A percentile compares a stretch with the other conserved stretches of the same genome.
These are phyloP conservation scores for Terebella lapidaria DNA, from an alignment of 2,888 invertebrate species.

Conservation along the genomic window DNA sequence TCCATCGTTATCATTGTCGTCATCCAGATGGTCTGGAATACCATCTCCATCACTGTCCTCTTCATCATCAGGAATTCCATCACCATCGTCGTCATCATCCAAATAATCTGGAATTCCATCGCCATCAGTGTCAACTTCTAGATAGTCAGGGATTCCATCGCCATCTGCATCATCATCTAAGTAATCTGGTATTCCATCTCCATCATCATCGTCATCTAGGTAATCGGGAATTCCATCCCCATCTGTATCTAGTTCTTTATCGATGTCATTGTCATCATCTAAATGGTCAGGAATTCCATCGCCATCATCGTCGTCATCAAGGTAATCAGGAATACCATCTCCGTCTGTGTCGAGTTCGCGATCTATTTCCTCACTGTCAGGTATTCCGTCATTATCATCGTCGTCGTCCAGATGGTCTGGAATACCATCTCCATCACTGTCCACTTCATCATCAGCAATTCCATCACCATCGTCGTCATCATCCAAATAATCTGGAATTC, in stretches of 20 bases:
- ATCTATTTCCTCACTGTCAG: conserved; percentile 17
- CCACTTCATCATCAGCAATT: conserved; percentile 25
- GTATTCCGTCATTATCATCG: conserved; percentile 31
- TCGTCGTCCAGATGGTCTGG: conserved; percentile 23
- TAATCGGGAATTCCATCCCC: conserved; percentile 29
- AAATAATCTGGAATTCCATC: too few species aligned
- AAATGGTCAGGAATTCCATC: conserved; percentile 36
- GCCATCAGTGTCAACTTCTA: too few species aligned
- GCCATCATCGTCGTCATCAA: conserved; percentile 30
- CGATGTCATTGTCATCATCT: conserved; percentile 22
- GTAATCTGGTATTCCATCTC: conserved; percentile 42
- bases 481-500: conserved; percentile 28
- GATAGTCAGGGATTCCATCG: too few species aligned
- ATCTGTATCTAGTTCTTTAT: conserved; percentile 21
- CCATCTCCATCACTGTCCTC: too few species aligned
- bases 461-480: conserved; percentile 26
- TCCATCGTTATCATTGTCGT: too few species aligned
- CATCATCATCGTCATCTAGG: conserved; percentile 28
- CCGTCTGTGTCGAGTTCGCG: conserved; percentile 28
- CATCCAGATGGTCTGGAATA: too few species aligned
- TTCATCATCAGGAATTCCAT: too few species aligned
- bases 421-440: conserved; percentile 27
- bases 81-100: too few species aligned
- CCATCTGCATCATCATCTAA: conserved; percentile 40
- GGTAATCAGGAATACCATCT: conserved; percentile 23